Evolutionary conservation across 1,140 invertebrate species (phyloP), one percentile per base, ranked within the genome.

Genomic region (Euwallacea fornicatus): DNA sequence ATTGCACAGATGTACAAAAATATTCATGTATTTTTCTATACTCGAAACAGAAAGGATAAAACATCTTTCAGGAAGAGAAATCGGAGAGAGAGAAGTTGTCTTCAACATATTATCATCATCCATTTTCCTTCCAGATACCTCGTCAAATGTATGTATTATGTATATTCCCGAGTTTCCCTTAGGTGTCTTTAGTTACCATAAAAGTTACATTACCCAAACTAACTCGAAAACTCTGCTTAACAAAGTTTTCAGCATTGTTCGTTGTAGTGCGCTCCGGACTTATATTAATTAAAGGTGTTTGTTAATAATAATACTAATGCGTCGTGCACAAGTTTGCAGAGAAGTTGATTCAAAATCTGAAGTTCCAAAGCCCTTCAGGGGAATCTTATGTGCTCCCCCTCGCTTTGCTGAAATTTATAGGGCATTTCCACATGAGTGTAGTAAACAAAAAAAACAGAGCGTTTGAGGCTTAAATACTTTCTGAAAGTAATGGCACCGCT

Each of bases 401-500:
- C 21, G 21, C 21, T 33, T 33, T 33, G 21, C 21, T 64, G 13
- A 66, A 42, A 66, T 66, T 69, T 69, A 69, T 69, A 60, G 42
- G 42, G 43, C 50, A 71, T 71, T 63, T 55, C 59, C 60, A 54
- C 59, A 69, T 41, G 50, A 43, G 15, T 58, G 46, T 53, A 66
- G 69, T 71, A 71, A 71, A 71, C 69, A 64, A 69, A 68, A 66
- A 61, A 70, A 71, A 59, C 50, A 58, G 16, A 58, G 15, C 63
- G 65, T 71, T 71, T 47, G 56, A 33, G 64, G 54, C 69, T 71
- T 66, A 65, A 65, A 71, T 65, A 65, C 56, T 65, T 59, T 71
- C 69, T 64, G 62, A 60, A 62, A 62, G 50, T 69, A 69, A 69
- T 69, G 67, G 67, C 67, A 54, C 54, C 50, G 7, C 44, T 53